Evolutionary conservation across 2,113 vertebrate genomes (phyloP), one percentile per base, ranked within the genome.

Genomic region (Himantopus leucocephalus): DNA sequence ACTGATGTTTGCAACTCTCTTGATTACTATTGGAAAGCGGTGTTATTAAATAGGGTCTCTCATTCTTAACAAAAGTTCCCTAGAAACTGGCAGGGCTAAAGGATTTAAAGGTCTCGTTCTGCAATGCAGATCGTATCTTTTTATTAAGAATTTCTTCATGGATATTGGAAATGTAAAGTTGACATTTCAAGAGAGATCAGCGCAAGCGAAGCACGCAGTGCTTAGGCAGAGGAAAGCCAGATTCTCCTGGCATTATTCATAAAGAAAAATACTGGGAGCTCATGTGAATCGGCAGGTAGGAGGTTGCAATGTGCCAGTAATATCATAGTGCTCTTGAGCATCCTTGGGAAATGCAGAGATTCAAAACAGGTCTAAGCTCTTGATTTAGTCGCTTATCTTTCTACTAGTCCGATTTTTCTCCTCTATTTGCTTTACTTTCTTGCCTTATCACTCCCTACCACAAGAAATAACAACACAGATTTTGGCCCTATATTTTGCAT

Each of bases 121-220:
- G 93, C 95, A 96, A 95, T 77, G 80, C 77, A 95, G 93, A 96
- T 94, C 19, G 0, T 96, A 96, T 96, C 87, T 95, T 95, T 96
- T 96, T 96, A 96, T 95, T 94, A 93, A 88, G 87, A 95, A 95
- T 95, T 91, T 96, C 81, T 94, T 94, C 77, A 55, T 76, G 96
- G 74, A 73, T 92, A 94, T 95, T 97, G 92, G 56, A 96, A 92
- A 95, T 92, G 91, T 85, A 91, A 93, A 97, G 92, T 73, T 97
- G 95, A 81, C 95, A 95, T 97, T 97, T 97, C 81, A 68, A 67
- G 68, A 80, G 88, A 90, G 53, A 94, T 83, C 47, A 84, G 59
- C 3, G 2, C 78, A 87, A 76, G 75, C 48, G 81, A 88, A 95
- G 59, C 71, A 83, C 24, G 76, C 35, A 63, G 63, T 64, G 27